Conservation (phyloP, 2,888 invertebrate genomes). For the Spodoptera picta region DNA sequence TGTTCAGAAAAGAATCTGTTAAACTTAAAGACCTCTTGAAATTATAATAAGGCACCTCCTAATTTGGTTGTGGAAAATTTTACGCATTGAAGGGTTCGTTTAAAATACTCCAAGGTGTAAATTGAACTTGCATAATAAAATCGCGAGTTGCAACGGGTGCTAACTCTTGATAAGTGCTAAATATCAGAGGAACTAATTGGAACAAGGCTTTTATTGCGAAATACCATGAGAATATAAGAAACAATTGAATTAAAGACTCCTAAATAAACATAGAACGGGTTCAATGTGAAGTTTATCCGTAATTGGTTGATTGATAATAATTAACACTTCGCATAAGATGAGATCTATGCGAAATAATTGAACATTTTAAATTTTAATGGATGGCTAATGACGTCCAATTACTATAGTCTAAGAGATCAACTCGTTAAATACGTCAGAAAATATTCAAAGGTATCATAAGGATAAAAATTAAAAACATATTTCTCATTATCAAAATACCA, state of each 20-base stretch:
- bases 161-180: slow-evolving; percentile 78
- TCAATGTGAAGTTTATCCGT: slow-evolving; percentile 52
- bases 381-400: slow-evolving; percentile 35
- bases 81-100: slow-evolving; percentile 29
- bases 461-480: slow-evolving; percentile 1
- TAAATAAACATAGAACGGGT: slow-evolving; percentile 43
- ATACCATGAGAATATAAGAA: slow-evolving; percentile 72
- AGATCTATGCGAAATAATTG: slow-evolving; percentile 35
- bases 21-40: background rate
- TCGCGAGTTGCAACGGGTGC: slow-evolving; percentile 61
- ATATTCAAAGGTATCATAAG: slow-evolving; percentile 11
- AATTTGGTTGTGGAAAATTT: slow-evolving; percentile 25
- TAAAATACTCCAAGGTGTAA: slow-evolving; percentile 47
- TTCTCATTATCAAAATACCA: slow-evolving; percentile 13
- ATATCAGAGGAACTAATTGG: slow-evolving; percentile 75
- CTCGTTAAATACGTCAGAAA: slow-evolving; percentile 10
- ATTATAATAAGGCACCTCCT: slow-evolving; percentile 12
- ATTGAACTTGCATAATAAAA: slow-evolving; percentile 71
- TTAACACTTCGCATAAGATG: slow-evolving; percentile 42
- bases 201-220: slow-evolving; percentile 81
- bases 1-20: no score
- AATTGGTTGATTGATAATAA: slow-evolving; percentile 54
- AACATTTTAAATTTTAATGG: slow-evolving; percentile 32
- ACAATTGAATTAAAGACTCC: slow-evolving; percentile 72
- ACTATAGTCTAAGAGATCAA: slow-evolving; percentile 27